Percentiles rank a stretch among this genome's conserved stretches.
Evolutionary conservation across 2,888 invertebrate genomes (phyloP).

Genomic region (Blastobasis lacticolella): DNA sequence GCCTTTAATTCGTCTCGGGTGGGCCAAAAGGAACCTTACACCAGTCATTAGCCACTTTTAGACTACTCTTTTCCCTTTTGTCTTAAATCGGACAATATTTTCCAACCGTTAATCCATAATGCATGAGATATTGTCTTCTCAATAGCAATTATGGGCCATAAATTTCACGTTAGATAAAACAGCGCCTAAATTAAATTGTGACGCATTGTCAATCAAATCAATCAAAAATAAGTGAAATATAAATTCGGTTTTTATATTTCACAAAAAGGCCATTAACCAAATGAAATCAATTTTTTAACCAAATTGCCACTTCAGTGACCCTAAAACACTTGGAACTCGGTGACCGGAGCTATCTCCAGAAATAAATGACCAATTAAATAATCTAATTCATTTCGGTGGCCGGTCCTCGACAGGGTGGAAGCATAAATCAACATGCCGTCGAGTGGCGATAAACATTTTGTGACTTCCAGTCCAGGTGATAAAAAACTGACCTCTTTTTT

Average conservation of each 20-base stretch:
- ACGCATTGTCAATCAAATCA: too few species aligned
- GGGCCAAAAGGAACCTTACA: constrained; percentile 61
- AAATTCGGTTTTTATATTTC: too few species aligned
- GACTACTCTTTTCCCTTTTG: constrained; percentile 53
- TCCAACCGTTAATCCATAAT: constrained; percentile 63
- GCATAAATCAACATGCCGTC: constrained; percentile 68
- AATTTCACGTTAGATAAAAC: constrained; percentile 61
- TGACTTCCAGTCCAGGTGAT: constrained; percentile 71
- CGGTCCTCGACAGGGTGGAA: constrained; percentile 55
- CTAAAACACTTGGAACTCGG: constrained; percentile 41
- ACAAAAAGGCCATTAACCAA: not conserved
- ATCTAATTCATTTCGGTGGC: constrained; percentile 65
- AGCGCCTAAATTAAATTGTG: constrained; percentile 19
- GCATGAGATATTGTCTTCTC: constrained; percentile 54
- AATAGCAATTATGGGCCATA: constrained; percentile 70
- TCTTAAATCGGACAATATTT: constrained; percentile 56
- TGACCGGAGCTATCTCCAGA: constrained; percentile 22
- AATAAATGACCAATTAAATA: constrained; percentile 73
- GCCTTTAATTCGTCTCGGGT: constrained; percentile 70
- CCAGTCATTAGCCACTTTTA: constrained; percentile 62
- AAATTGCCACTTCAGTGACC: constrained; percentile 47
- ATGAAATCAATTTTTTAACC: constrained; percentile 20
- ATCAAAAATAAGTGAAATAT: too few species aligned
- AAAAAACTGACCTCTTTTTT: constrained; percentile 66
- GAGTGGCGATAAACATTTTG: constrained; percentile 72